These are phyloP conservation scores for Montipora sp. DNA, from an alignment of 64 coral and sea anemone genomes.

Conservation along the genomic window DNA sequence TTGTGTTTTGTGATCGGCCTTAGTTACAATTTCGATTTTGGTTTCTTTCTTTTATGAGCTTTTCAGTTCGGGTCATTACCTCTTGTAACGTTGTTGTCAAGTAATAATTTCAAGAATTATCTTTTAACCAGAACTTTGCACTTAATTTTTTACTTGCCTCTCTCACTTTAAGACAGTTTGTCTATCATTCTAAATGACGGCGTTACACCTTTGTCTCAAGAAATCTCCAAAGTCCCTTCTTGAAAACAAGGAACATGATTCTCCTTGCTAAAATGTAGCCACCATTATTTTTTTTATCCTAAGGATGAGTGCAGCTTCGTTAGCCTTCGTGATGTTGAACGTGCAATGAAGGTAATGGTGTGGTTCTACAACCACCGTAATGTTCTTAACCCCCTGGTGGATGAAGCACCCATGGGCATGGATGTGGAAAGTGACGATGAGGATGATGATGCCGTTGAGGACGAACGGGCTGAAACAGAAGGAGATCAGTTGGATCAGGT, in stretches of 20 bases:
- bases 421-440: constrained; percentile 19
- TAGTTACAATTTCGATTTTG: too few species aligned
- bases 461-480: neutral
- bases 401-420: neutral
- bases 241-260: neutral
- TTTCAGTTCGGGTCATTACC: too few species aligned
- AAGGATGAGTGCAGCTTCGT: constrained; percentile 80
- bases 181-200: too few species aligned
- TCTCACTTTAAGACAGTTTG: neutral
- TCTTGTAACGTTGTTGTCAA: too few species aligned
- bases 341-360: constrained; percentile 70
- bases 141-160: neutral
- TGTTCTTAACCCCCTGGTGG: constrained; percentile 25
- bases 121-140: too few species aligned
- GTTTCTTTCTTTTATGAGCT: too few species aligned
- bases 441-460: neutral
- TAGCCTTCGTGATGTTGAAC: constrained; percentile 78
- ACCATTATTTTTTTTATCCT: neutral
- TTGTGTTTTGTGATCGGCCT: too few species aligned
- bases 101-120: too few species aligned
- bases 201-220: too few species aligned
- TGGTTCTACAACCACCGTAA: constrained; percentile 72
- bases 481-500: constrained; percentile 10
- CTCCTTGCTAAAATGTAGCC: neutral
- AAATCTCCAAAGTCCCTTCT: neutral